Evolutionary conservation across 2,113 vertebrate genomes (phyloP), one percentile per base, ranked within the genome.

Genomic region (Drymodes brunneopygia): DNA sequence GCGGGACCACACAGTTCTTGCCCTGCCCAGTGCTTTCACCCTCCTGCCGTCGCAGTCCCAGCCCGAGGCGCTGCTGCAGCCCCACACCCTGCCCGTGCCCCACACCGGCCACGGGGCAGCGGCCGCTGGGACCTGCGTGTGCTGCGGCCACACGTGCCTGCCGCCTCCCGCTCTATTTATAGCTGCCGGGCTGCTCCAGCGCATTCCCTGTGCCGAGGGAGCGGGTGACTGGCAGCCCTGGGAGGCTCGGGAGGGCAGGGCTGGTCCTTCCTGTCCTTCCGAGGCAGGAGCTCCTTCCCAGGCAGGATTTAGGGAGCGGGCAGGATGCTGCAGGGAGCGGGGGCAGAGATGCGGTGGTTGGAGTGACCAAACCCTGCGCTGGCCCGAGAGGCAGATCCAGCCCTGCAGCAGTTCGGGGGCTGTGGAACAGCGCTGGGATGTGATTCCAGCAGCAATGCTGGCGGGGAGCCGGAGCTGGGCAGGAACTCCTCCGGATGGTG

Each of bases 361-460:
- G 29, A 61, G 17, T 0, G 0, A 16, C 8, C 15, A 6, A 79
- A 27, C 47, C 40, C 42, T 38, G 66, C 7, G 1, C 42, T 22
- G 35, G 35, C 25, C 48, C 8, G 38, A 36, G 71, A 51, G 71
- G 6, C 3, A 4, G 25, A 50, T 65, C 57, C 51, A 25, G 5
- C 44, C 61, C 35, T 33, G 8, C 47, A 23, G 57, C 67, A 72
- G 69, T 25, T 69, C 3, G 0, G 50, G 74, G 38, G 48, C 84
- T 58, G 64, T 5, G 11, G 69, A 81, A 6, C 69, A 28, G 82
- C 21, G 21, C 13, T 22, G 64, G 65, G 86, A 33, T 7, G 6
- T 10, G 67, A 81, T 47, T 53, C 81, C 7, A 4, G 60, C 67
- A 61, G 64, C 1, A 11, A 2, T 47, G 61, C 66, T 58, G 86